Evolutionary conservation across 1,140 invertebrate species (phyloP), one percentile per base, ranked within the genome.

Genomic region (Trachymyrmex septentrionalis): DNA sequence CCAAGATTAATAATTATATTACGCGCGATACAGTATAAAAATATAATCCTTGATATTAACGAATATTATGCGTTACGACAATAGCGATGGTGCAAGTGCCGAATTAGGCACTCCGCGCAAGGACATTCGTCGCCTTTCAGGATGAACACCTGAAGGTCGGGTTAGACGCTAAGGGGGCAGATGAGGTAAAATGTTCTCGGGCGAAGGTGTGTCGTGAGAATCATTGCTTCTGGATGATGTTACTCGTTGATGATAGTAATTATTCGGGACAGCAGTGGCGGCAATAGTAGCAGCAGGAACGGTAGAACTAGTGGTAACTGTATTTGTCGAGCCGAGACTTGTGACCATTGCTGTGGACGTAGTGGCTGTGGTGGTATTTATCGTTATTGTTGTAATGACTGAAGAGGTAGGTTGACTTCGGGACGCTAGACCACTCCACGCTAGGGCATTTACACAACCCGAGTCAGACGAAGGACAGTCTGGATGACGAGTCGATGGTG

Each of bases 1-100:
- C 76, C 63, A 90, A 77, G 61, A 88, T 92, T 57, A 78, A 89
- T 76, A 93, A 92, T 92, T 85, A 89, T 86, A 92, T 92, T 92
- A 92, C 66, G 66, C 66, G 66, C 87, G 92, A 93, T 95, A 93
- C 88, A 93, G 93, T 95, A 95, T 92, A 95, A 95, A 95, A 95
- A 95, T 95, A 95, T 94, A 95, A 95, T 95, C 93, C 94, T 86
- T 92, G 92, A 91, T 93, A 91, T 89, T 92, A 93, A 92, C 92
- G 87, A 92, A 93, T 91, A 90, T 92, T 92, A 92, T 92, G 91
- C 71, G 61, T 91, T 92, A 92, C 67, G 88, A 87, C 55, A 63
- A 92, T 92, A 92, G 86, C 91, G 88, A 88, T 92, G 92, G 76
- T 85, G 76, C 78, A 86, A 92, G 64, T 86, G 84, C 64, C 69